phyloP scores from a whole-genome alignment of 2,113 vertebrate genomes.

The Forbesichthys papilliferus region DNA sequence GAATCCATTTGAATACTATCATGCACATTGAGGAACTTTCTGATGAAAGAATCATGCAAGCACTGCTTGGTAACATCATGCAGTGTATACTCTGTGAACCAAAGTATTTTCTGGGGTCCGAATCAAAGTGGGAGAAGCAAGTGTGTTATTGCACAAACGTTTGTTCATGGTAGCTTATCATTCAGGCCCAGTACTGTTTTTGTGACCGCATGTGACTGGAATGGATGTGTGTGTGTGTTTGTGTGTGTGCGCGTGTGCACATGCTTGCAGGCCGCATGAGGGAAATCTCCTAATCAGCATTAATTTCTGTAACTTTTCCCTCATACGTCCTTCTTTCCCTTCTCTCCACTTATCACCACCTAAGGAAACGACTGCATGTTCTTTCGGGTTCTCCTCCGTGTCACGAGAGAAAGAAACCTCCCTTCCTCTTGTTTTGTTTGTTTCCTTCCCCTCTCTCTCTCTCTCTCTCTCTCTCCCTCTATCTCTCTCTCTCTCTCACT shows the following conservation, averaged over 20 bases:
- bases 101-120: too few species aligned
- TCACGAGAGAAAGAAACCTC: constrained; percentile 39
- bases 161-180: neutral
- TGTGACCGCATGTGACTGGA: neutral
- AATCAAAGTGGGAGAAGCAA: neutral
- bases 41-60: neutral
- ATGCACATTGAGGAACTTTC: too few species aligned
- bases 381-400: constrained; percentile 29
- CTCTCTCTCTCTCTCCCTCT: too few species aligned
- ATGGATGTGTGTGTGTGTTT: neutral
- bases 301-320: neutral
- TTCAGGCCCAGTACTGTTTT: neutral
- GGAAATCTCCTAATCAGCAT: neutral
- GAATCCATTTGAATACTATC: too few species aligned
- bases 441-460: too few species aligned
- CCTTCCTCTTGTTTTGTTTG: constrained; percentile 17
- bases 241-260: constrained; percentile 1
- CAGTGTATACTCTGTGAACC: neutral
- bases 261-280: neutral
- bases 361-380: constrained; percentile 7
- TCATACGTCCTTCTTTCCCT: neutral
- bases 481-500: neutral
- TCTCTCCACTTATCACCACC: neutral
- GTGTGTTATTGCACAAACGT: neutral
- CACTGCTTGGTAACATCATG: neutral